Base-by-base conservation (phyloP, 92 coral and sea anemone genomes). In the Blastomussa wellsi region DNA sequence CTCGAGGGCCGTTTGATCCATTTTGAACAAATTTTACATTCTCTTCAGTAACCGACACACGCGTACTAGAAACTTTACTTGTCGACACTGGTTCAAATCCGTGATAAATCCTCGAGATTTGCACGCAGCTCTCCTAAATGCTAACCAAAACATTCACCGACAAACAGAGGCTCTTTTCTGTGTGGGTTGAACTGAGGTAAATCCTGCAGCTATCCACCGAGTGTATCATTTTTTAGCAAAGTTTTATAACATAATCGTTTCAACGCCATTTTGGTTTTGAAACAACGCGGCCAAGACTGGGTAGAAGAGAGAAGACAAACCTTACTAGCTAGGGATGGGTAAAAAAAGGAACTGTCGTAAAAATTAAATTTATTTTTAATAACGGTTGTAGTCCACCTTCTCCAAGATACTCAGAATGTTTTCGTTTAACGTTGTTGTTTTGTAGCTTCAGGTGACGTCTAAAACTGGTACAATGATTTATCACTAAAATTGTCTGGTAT, bases 221-320 rank as follows among this genome's bases (percentile, higher is more conserved):
- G 19, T 67, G 9, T 9, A 33, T 67, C 72, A 31, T 36, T 26
- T 65, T 65, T 19, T n/a, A n/a, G n/a, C n/a, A n/a, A n/a, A n/a
- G n/a, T n/a, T n/a, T n/a, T n/a, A n/a, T n/a, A n/a, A n/a, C n/a
- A n/a, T n/a, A 29, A 65, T 1, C 71, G 15, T 29, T 65, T 29
- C 7, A 24, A 31, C 35, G 72, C 72, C 24, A 67, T 67, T 29
- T 67, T 67, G 72, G 5, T 10, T 2, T 67, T 17, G 39, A 17
- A n/a, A 31, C 39, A 67, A 39, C 55, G 1, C 52, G 77, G 77
- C 29, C 77, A 73, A 73, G 52, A 42, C 48, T 73, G 77, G 52
- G 38, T 57, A 32, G 7, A 2, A 39, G 28, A 9, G n/a, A 26
- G 69, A 71, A 39, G 28, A 9, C 15, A 57, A 57, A 57, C 17